These are phyloP conservation scores for Sorex araneus DNA, from an alignment of 2,113 vertebrate genomes.

Conservation along the genomic window DNA sequence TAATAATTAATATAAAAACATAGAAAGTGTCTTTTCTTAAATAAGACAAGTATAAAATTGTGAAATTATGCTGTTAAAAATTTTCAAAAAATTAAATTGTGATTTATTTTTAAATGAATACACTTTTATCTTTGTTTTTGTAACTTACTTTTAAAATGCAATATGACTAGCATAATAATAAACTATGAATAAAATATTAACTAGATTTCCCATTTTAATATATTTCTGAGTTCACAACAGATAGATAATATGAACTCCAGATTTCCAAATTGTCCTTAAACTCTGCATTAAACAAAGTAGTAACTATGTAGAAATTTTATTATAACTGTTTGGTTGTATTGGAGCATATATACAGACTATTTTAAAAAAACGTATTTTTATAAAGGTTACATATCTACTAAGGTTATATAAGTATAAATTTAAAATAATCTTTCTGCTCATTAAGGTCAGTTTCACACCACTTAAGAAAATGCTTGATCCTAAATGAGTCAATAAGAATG, in stretches of 20 bases:
- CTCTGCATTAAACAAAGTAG: not conserved
- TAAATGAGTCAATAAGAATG: too few relatives aligned
- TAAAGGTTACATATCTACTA: conserved; percentile 61
- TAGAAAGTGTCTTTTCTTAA: too few relatives aligned
- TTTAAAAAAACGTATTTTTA: conserved; percentile 62
- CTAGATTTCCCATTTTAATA: not conserved
- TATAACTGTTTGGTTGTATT: not conserved
- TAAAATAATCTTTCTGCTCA: not conserved
- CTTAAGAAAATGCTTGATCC: not conserved
- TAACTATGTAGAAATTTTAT: not conserved
- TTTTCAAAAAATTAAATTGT: too few relatives aligned
- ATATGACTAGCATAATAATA: too few relatives aligned
- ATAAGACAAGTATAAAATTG: too few relatives aligned
- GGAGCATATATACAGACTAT: not conserved
- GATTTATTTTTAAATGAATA: too few relatives aligned
- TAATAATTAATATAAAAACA: too few relatives aligned
- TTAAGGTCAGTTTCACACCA: not conserved
- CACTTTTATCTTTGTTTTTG: too few relatives aligned
- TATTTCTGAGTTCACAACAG: conserved; percentile 6
- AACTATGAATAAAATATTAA: conserved; percentile 1
- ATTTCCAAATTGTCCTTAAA: not conserved
- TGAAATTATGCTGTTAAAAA: too few relatives aligned
- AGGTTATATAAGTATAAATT: not conserved
- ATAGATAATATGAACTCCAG: not conserved
- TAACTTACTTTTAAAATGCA: too few relatives aligned